phyloP scores from a whole-genome alignment of 2,888 invertebrate genomes.

The Mesodorylaimus sp. region DNA sequence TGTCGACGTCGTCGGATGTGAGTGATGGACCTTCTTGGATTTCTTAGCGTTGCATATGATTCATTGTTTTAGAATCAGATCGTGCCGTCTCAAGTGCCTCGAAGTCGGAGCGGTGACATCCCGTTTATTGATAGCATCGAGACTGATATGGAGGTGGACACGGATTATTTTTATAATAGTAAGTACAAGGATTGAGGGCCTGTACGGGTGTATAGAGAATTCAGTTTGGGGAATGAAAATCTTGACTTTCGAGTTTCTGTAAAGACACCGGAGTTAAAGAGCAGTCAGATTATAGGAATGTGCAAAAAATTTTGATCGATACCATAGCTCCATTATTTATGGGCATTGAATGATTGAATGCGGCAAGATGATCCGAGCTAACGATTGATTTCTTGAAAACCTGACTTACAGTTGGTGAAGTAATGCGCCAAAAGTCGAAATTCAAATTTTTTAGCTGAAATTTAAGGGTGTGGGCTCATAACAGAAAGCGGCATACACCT shows the following conservation, averaged over 20 bases:
- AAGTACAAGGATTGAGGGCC: not conserved
- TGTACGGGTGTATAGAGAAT: not conserved
- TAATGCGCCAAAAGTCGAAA: no score
- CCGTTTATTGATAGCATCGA: conserved; percentile 4
- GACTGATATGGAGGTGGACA: not conserved
- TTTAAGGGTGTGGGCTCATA: no score
- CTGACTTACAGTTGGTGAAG: no score
- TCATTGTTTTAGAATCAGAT: not conserved
- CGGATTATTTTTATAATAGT: conserved; percentile 2
- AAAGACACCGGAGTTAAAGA: no score
- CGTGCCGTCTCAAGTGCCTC: not conserved
- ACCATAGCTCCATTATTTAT: no score
- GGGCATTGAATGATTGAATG: no score
- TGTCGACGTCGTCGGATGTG: not conserved
- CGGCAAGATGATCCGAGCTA: no score
- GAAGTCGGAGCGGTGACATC: not conserved
- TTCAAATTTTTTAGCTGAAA: no score
- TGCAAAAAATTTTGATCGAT: no score
- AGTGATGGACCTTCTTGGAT: not conserved
- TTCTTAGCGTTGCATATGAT: not conserved
- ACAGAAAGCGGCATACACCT: no score
- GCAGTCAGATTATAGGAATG: no score
- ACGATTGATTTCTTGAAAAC: no score
- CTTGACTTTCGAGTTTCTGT: not conserved
- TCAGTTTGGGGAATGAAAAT: not conserved